These are phyloP conservation scores for Corythornis vintsioides DNA, from an alignment of 2,113 vertebrate species.

Conservation along the genomic window DNA sequence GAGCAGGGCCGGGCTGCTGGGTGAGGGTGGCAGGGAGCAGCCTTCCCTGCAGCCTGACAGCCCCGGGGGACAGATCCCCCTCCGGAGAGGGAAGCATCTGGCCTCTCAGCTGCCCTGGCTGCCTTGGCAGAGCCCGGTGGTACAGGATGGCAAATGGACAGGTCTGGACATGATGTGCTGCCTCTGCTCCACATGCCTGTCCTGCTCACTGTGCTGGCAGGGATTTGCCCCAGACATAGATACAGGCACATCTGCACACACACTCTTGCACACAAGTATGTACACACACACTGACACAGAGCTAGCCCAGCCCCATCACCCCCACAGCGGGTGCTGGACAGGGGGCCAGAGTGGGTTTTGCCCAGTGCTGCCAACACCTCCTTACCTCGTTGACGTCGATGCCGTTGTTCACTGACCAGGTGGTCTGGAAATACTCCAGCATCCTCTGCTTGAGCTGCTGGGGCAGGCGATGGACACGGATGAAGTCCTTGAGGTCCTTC, in stretches of 20 bases:
- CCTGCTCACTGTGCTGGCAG: fast-evolving
- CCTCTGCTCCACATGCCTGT: background rate
- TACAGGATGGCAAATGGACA: background rate
- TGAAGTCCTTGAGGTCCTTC: slow-evolving; percentile 98
- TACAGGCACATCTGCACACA: fast-evolving
- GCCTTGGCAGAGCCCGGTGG: background rate
- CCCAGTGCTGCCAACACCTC: background rate
- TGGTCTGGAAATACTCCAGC: slow-evolving; percentile 97
- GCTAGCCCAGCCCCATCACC: background rate
- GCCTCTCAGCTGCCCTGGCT: background rate
- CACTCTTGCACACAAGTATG: background rate
- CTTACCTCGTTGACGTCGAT: slow-evolving; percentile 93
- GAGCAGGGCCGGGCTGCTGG: background rate
- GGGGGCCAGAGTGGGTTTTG: background rate
- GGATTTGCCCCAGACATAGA: background rate
- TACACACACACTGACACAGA: fast-evolving
- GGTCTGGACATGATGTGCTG: background rate
- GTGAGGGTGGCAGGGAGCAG: fast-evolving
- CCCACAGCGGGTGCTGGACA: fast-evolving
- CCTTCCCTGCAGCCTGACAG: background rate
- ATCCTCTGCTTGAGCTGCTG: slow-evolving; percentile 95
- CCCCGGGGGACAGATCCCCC: background rate
- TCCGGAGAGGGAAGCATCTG: fast-evolving
- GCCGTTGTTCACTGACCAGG: slow-evolving; percentile 97
- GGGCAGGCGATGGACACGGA: slow-evolving; percentile 90